These are phyloP conservation scores for Hoplostethus mediterraneus DNA, from an alignment of 2,797 vertebrate species.

Conservation along the genomic window DNA sequence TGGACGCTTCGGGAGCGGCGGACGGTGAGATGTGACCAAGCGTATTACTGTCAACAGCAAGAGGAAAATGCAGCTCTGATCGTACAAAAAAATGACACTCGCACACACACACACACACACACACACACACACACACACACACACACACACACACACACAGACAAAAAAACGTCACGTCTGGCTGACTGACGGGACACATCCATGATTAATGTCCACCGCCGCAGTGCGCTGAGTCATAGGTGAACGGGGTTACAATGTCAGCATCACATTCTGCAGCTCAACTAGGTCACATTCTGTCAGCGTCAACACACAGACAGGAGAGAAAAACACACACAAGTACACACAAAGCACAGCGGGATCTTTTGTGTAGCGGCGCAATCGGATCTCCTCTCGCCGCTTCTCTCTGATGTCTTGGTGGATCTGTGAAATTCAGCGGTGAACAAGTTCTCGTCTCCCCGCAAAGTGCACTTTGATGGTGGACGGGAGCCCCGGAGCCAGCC, in stretches of 20 bases:
- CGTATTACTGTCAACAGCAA: slow-evolving; percentile 58
- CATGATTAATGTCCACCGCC: slow-evolving; percentile 50
- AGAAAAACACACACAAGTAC: slow-evolving; percentile 4
- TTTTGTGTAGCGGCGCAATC: slow-evolving; percentile 20
- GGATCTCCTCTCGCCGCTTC: slow-evolving; percentile 18
- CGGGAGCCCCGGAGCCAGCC: slow-evolving; percentile 34
- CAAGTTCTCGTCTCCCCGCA: slow-evolving; percentile 19
- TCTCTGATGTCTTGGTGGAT: slow-evolving; percentile 32
- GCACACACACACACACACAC: not conserved
- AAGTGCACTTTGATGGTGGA: slow-evolving; percentile 30
- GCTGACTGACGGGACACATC: slow-evolving; percentile 32
- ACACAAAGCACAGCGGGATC: not conserved
- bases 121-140: slow-evolving; percentile 24
- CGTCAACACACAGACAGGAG: not conserved
- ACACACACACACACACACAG: slow-evolving; percentile 23
- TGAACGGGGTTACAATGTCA: slow-evolving; percentile 61
- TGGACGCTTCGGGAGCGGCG: not conserved
- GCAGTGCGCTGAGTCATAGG: slow-evolving; percentile 44
- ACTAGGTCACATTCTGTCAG: slow-evolving; percentile 56
- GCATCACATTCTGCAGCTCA: slow-evolving; percentile 28
- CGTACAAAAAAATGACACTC: slow-evolving; percentile 5
- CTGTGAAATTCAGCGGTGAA: slow-evolving; percentile 11
- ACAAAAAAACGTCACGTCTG: slow-evolving; percentile 19
- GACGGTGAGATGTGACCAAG: slow-evolving; percentile 54
- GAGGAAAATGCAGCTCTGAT: slow-evolving; percentile 29